These are phyloP conservation scores for Zaprionus lineosus DNA, from an alignment of 2,888 invertebrate genomes.

Conservation along the genomic window DNA sequence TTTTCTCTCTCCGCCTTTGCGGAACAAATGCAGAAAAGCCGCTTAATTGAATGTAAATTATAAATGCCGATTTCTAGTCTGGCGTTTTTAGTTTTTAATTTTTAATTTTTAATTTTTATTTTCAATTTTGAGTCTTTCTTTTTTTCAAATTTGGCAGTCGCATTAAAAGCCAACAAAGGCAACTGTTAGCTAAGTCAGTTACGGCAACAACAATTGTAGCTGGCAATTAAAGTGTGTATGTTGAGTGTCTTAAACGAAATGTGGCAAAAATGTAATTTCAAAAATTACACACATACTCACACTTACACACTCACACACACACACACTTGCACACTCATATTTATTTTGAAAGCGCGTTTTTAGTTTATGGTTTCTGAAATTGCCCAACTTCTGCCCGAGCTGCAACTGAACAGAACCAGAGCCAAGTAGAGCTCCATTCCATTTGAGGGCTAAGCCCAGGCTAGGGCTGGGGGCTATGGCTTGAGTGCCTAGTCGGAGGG, in stretches of 20 bases:
- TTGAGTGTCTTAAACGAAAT: slow-evolving; percentile 61
- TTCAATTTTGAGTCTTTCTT: slow-evolving; percentile 5
- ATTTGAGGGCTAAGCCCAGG: slow-evolving; percentile 33
- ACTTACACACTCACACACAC: slow-evolving; percentile 12
- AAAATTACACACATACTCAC: slow-evolving; percentile 34
- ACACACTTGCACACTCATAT: slow-evolving; percentile 6
- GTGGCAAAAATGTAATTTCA: slow-evolving; percentile 72
- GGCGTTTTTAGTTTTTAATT: slow-evolving; percentile 14
- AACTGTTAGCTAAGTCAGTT: slow-evolving; percentile 56
- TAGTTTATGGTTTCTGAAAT: slow-evolving; percentile 62
- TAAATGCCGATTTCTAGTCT: slow-evolving; percentile 51
- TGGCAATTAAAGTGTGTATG: slow-evolving; percentile 61
- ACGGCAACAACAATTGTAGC: slow-evolving; percentile 61
- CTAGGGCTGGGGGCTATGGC: background rate
- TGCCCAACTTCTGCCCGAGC: slow-evolving; percentile 53
- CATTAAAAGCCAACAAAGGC: slow-evolving; percentile 43
- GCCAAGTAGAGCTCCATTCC: too few relatives aligned
- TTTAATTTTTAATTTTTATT: slow-evolving; percentile 3
- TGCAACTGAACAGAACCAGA: slow-evolving; percentile 43
- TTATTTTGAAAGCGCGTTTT: slow-evolving; percentile 70
- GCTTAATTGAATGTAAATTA: slow-evolving; percentile 58
- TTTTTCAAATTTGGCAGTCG: slow-evolving; percentile 33
- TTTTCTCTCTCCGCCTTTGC: background rate
- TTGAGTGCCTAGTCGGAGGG: too few relatives aligned
- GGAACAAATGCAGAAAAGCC: slow-evolving; percentile 47